Evolutionary conservation across 1,140 invertebrate genomes (phyloP).

Genomic region (Metopolophium dirhodum): DNA sequence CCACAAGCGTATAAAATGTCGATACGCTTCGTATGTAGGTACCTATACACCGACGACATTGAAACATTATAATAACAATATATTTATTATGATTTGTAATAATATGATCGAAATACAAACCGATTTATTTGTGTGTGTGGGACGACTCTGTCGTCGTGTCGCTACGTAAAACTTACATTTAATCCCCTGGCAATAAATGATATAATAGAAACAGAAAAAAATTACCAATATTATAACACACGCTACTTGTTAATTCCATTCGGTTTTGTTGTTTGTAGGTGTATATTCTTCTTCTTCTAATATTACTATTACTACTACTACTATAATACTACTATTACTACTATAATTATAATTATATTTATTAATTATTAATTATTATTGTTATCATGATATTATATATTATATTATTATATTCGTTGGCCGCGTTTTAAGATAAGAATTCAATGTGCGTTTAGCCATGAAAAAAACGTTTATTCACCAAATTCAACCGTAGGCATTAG

Average conservation of each 20-base stretch:
- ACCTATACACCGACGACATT: not conserved
- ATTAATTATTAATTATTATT: constrained; percentile 41
- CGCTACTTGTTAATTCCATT: not conserved
- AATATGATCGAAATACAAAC: not conserved
- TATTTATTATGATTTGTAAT: not conserved
- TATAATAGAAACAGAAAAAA: not conserved
- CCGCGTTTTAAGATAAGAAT: not conserved
- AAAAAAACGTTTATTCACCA: not conserved
- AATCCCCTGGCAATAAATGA: not conserved
- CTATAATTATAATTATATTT: constrained; percentile 31
- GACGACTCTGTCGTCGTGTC: not conserved
- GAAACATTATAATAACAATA: not conserved
- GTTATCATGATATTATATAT: constrained; percentile 6
- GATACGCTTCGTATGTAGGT: not conserved
- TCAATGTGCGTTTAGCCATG: not conserved
- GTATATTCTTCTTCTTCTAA: not conserved
- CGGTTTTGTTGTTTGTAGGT: constrained; percentile 28
- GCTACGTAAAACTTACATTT: not conserved
- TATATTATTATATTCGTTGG: not conserved
- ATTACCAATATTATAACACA: not conserved
- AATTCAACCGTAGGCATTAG: not conserved
- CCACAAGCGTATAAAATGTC: not conserved
- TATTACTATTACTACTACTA: not conserved
- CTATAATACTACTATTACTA: not conserved
- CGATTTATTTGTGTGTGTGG: not conserved